These are phyloP conservation scores for Byasa hedistus DNA, from an alignment of 2,888 invertebrate genomes.

Conservation along the genomic window DNA sequence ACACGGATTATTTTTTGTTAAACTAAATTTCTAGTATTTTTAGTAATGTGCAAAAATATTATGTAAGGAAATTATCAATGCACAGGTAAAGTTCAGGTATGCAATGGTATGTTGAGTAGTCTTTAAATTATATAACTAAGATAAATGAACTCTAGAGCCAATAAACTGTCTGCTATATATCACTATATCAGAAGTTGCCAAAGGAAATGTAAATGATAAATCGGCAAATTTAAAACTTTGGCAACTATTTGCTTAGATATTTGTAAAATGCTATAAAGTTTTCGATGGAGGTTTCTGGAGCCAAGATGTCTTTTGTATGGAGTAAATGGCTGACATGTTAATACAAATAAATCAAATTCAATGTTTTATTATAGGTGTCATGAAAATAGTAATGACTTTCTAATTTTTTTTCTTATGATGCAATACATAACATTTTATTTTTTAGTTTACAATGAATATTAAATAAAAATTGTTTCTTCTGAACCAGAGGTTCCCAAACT, in stretches of 20 bases:
- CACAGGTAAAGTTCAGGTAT: neutral
- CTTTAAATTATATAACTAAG: neutral
- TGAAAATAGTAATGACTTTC: too few relatives aligned
- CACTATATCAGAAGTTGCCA: conserved; percentile 14
- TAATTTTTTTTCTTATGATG: too few relatives aligned
- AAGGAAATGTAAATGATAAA: conserved; percentile 26
- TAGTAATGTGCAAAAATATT: too few relatives aligned
- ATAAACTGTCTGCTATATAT: conserved; percentile 24
- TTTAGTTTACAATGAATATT: too few relatives aligned
- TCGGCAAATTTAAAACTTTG: conserved; percentile 27
- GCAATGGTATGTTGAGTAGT: neutral
- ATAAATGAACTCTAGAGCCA: conserved; percentile 19
- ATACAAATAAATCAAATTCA: too few relatives aligned
- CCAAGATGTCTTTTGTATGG: conserved; percentile 25
- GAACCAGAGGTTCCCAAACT: too few relatives aligned
- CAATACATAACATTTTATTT: too few relatives aligned
- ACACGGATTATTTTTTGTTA: too few relatives aligned
- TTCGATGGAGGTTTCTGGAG: conserved; percentile 14
- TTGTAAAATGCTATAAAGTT: conserved; percentile 25
- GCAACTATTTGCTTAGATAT: conserved; percentile 21
- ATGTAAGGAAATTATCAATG: neutral
- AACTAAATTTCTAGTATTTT: too few relatives aligned
- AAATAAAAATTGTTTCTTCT: too few relatives aligned
- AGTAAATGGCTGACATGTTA: conserved; percentile 7
- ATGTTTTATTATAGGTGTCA: too few relatives aligned